These are phyloP conservation scores for Abrostola triplasia DNA, from an alignment of 2,888 invertebrate genomes.

Conservation along the genomic window DNA sequence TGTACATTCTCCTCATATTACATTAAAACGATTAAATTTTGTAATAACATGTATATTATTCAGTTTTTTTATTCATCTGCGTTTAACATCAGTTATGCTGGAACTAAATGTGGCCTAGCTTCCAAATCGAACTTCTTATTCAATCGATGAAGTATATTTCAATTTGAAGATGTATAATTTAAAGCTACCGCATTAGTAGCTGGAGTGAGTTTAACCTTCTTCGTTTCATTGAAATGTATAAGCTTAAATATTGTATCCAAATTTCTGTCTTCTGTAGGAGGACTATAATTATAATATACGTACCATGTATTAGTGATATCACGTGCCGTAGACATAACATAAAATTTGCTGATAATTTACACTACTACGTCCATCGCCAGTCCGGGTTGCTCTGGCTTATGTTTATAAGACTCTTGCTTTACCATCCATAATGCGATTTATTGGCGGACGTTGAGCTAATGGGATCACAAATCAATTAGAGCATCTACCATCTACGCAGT, in stretches of 20 bases:
- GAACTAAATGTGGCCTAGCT: background rate
- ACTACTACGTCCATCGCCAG: background rate
- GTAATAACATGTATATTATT: background rate
- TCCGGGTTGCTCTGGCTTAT: background rate
- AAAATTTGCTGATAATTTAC: background rate
- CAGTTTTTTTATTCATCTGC: background rate
- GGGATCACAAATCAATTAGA: conserved; percentile 16
- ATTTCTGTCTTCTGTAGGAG: too few relatives aligned
- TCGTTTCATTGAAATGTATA: too few relatives aligned
- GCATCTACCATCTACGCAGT: conserved; percentile 4
- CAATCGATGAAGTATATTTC: too few relatives aligned
- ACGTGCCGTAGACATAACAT: too few relatives aligned
- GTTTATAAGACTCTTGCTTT: conserved; percentile 6
- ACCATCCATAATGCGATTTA: conserved; percentile 10
- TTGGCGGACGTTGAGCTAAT: conserved; percentile 1
- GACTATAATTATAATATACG: too few relatives aligned
- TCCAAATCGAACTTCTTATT: background rate
- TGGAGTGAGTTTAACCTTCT: too few relatives aligned
- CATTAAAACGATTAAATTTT: background rate
- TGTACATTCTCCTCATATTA: background rate
- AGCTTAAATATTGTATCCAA: too few relatives aligned
- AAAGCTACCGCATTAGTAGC: too few relatives aligned
- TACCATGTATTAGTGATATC: too few relatives aligned
- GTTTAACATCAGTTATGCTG: background rate
- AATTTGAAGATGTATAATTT: too few relatives aligned